Evolutionary conservation across 2,797 vertebrate genomes (phyloP), one percentile per base, ranked within the genome.

Genomic region (Sebastes taczanowskii): DNA sequence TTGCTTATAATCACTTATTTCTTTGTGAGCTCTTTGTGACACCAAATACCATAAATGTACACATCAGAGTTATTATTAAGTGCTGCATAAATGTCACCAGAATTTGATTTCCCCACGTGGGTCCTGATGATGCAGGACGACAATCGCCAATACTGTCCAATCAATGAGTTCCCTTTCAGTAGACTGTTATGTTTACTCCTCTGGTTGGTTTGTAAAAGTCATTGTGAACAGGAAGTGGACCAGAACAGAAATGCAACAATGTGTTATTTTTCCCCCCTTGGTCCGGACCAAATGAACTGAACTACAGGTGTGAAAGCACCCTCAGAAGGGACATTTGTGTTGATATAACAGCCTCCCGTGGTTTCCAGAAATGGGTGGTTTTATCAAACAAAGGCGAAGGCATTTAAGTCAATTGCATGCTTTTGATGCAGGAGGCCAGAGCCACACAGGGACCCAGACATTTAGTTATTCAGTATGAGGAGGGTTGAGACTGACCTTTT

Each of bases 401-500:
- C 69, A 82, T 90, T 87, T 80, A 84, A 76, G 63, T 71, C 38
- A 66, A 25, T 71, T 66, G 46, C 52, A 80, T 76, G 65, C 76
- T 80, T 84, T 77, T 88, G 68, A 83, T 80, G 77, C 32, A 71
- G 34, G 30, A 84, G 71, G 22, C 56, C 64, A 60, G 56, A 68
- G 66, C 73, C 34, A 67, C 78, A 79, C 52, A 65, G 70, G 61
- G 74, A 86, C 60, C 56, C 53, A 85, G 80, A 88, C 86, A 82
- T 89, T 92, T 82, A 66, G 86, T 84, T 87, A 88, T 88, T 94
- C 89, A 82, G 83, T 42, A 77, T 79, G 88, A 84, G 81, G 27
- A 88, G 49, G 66, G 81, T 80, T 78, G 76, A 80, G 49, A 67
- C 77, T 95, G 94, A 96, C 94, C 93, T 95, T 96, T 93, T 91